These are phyloP conservation scores for Anthrax anthrax DNA, from an alignment of 2,888 invertebrate species.

Conservation along the genomic window DNA sequence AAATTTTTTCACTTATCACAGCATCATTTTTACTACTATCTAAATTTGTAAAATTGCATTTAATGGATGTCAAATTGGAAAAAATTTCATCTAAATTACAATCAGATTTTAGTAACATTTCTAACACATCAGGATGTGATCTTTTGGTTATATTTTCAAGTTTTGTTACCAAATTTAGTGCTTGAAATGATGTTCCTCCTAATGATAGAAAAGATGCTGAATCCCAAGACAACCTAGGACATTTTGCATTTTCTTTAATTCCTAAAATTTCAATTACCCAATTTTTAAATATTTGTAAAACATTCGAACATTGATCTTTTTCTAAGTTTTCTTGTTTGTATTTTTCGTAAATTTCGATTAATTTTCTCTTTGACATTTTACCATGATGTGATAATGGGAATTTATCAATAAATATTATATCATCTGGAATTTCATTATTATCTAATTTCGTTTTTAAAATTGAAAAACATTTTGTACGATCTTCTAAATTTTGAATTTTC, in stretches of 20 bases:
- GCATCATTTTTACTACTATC: too few species aligned
- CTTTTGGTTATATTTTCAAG: constrained; percentile 25
- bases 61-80: constrained; percentile 1
- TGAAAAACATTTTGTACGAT: constrained; percentile 4
- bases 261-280: too few species aligned
- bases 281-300: too few species aligned
- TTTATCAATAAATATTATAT: constrained; percentile 41
- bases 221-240: constrained; percentile 35
- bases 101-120: constrained; percentile 38
- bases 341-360: constrained; percentile 32
- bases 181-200: too few species aligned
- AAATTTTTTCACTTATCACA: too few species aligned
- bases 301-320: too few species aligned
- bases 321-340: constrained; percentile 17
- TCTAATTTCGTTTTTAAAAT: constrained; percentile 28
- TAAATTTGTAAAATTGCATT: background rate
- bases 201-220: too few species aligned
- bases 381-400: constrained; percentile 53
- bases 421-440: constrained; percentile 47
- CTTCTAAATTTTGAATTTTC: background rate
- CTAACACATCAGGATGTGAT: constrained; percentile 39
- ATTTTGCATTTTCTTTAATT: too few species aligned
- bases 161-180: too few species aligned
- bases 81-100: constrained; percentile 27
- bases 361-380: constrained; percentile 43